phyloP scores from a whole-genome alignment of 2,888 invertebrate genomes.

The Monochamus alternatus region DNA sequence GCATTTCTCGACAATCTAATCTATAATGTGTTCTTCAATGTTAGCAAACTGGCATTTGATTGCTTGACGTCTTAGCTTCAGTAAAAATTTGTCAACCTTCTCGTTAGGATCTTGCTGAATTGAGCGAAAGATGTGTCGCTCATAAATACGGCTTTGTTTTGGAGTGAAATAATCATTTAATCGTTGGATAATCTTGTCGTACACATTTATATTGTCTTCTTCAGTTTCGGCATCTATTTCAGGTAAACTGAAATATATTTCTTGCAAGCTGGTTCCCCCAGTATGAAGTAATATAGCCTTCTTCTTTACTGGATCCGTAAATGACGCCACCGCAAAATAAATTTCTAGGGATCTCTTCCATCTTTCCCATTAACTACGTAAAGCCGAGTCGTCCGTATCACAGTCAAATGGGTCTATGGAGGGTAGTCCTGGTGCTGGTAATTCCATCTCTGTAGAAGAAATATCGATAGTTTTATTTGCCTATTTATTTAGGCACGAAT shows the following conservation, averaged over 20 bases:
- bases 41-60: not conserved
- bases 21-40: not conserved
- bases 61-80: not conserved
- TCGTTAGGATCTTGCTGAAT: not conserved
- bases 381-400: not conserved
- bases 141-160: no score
- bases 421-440: conserved; percentile 1
- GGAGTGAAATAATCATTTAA: no score
- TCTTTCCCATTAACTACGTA: not conserved
- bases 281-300: no score
- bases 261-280: no score
- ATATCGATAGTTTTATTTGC: not conserved
- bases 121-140: conserved; percentile 1
- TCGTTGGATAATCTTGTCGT: no score
- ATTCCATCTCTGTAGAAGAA: not conserved
- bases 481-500: not conserved
- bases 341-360: conserved; percentile 3
- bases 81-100: not conserved
- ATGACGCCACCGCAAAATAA: not conserved
- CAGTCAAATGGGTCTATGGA: conserved; percentile 5
- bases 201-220: no score
- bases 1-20: not conserved
- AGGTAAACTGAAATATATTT: no score
- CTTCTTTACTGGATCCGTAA: not conserved
- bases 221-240: no score